phyloP scores from a whole-genome alignment of 1,140 invertebrate species.

The Bradynema listronoti region DNA sequence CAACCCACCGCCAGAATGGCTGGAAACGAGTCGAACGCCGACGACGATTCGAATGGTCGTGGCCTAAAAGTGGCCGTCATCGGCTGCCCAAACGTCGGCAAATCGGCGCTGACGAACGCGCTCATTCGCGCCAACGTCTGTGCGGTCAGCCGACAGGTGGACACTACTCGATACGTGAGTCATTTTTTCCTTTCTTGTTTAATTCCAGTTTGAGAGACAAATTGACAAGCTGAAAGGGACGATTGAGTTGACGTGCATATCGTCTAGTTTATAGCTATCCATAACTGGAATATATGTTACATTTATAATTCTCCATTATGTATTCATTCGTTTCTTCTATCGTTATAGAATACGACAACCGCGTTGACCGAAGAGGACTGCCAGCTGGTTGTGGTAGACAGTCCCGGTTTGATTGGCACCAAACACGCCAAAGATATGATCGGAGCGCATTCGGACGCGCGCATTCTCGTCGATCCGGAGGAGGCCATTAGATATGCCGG shows the following conservation, averaged over 20 bases:
- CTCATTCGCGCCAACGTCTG: slow-evolving; percentile 46
- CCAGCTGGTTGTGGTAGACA: slow-evolving; percentile 54
- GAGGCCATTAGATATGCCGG: slow-evolving; percentile 46
- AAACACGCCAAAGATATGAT: slow-evolving; percentile 47
- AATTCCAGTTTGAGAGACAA: slow-evolving; percentile 2
- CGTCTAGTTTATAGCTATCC: no score
- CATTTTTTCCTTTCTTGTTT: background rate
- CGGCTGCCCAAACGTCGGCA: slow-evolving; percentile 55
- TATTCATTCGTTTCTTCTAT: no score
- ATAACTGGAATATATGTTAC: no score
- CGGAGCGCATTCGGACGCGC: slow-evolving; percentile 36
- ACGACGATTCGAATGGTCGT: background rate
- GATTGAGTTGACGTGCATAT: background rate
- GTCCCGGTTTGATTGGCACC: slow-evolving; percentile 48
- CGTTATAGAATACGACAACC: slow-evolving; percentile 42
- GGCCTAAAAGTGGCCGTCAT: slow-evolving; percentile 48
- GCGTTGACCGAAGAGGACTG: slow-evolving; percentile 40
- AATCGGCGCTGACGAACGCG: slow-evolving; percentile 48
- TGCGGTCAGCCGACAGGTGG: slow-evolving; percentile 55
- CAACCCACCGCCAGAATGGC: no score
- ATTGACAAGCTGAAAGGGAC: slow-evolving; percentile 2
- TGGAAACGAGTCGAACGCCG: background rate
- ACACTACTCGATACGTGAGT: slow-evolving; percentile 48
- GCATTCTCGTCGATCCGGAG: slow-evolving; percentile 52
- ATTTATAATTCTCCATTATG: no score